These are phyloP conservation scores for Amiota minor DNA, from an alignment of 2,888 invertebrate species.

Conservation along the genomic window DNA sequence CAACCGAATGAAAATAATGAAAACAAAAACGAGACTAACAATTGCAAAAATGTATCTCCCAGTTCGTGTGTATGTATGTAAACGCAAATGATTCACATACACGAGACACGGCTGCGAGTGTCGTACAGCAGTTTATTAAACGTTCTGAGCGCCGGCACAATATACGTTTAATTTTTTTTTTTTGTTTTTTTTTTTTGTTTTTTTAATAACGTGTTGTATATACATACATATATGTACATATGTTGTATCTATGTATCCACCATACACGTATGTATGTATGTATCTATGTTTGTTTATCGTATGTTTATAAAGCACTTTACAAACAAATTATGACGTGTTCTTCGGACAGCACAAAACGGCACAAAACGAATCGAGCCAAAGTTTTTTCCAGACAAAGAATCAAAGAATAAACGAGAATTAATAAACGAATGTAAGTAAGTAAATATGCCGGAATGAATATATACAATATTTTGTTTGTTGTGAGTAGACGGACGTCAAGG, in stretches of 20 bases:
- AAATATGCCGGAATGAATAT: background rate
- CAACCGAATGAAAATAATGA: no score
- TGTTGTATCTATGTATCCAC: background rate
- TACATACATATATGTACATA: background rate
- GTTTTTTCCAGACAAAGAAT: background rate
- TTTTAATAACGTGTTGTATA: background rate
- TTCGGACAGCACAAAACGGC: background rate
- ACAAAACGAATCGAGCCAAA: slow-evolving; percentile 5
- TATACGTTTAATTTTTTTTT: no score
- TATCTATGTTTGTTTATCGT: no score
- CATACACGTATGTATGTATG: background rate
- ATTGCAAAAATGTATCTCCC: no score
- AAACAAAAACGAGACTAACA: no score
- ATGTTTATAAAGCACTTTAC: background rate
- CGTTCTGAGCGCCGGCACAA: background rate
- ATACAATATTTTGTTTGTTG: background rate
- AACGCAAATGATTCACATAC: no score
- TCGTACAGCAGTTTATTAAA: background rate
- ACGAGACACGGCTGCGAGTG: background rate
- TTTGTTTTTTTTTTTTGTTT: background rate
- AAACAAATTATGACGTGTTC: slow-evolving; percentile 2
- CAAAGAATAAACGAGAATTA: background rate
- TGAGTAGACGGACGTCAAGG: background rate
- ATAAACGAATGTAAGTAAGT: background rate
- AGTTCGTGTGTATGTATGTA: no score